phyloP scores from a whole-genome alignment of 2,797 vertebrate genomes.

The Acipenser ruthenus region DNA sequence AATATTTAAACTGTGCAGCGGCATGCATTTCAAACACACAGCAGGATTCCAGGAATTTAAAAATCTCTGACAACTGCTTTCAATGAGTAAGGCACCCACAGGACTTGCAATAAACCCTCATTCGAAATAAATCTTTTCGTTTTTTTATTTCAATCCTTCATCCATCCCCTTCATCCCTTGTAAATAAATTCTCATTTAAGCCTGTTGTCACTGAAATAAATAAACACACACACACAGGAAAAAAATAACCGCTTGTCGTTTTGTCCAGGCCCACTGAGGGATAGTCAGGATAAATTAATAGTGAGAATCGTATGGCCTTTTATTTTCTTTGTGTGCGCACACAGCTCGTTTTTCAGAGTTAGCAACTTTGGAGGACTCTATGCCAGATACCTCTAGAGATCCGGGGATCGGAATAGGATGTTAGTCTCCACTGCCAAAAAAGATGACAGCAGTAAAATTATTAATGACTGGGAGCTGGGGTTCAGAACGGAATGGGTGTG shows the following conservation, averaged over 20 bases:
- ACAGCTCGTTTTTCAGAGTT: background rate
- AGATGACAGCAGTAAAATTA: background rate
- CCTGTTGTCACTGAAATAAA: background rate
- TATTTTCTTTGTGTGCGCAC: background rate
- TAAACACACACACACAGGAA: background rate
- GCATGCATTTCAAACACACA: no score
- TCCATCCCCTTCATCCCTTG: background rate
- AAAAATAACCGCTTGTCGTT: background rate
- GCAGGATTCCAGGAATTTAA: no score
- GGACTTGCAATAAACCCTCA: background rate
- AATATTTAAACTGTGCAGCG: no score
- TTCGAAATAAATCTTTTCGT: background rate
- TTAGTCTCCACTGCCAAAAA: background rate
- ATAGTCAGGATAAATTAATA: background rate
- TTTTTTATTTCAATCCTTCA: background rate
- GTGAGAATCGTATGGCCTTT: background rate
- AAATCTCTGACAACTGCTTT: background rate
- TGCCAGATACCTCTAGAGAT: slow-evolving; percentile 1
- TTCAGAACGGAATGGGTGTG: no score
- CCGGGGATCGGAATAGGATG: background rate
- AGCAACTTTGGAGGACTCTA: background rate
- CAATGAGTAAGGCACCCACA: background rate
- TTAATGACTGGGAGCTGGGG: background rate
- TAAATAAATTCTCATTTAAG: slow-evolving; percentile 1
- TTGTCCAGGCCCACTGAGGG: background rate